Evolutionary conservation across 2,113 vertebrate genomes (phyloP).

Genomic region (Platysternon megacephalum): DNA sequence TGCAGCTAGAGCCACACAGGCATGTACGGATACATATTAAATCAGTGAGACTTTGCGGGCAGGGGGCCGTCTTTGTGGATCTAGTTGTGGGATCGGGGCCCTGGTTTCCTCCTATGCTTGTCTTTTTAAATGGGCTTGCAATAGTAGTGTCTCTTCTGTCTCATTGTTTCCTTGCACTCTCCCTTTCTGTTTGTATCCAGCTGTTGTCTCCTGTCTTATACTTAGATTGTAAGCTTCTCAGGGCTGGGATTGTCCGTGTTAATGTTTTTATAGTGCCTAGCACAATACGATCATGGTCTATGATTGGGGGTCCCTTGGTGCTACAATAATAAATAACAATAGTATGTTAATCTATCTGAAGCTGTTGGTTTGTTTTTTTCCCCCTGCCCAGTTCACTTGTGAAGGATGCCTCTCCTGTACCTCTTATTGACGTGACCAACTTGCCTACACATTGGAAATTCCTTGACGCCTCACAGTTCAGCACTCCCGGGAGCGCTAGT

Average conservation of each 20-base stretch:
- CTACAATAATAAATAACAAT: not conserved
- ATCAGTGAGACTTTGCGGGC: not conserved
- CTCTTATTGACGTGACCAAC: conserved; percentile 88
- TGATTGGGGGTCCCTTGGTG: not conserved
- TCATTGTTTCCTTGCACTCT: not conserved
- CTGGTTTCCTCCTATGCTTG: not conserved
- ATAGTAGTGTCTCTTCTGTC: not conserved
- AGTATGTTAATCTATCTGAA: conserved; percentile 43
- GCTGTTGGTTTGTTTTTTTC: not conserved
- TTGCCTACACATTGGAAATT: conserved; percentile 93
- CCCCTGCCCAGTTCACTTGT: conserved; percentile 75
- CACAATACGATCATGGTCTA: not conserved
- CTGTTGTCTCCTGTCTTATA: not conserved
- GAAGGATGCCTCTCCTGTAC: conserved; percentile 87
- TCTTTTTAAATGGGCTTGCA: not conserved
- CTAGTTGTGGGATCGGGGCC: not conserved
- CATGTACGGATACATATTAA: rapidly evolving
- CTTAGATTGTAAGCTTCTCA: not conserved
- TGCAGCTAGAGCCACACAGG: not conserved
- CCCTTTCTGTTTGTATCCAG: rapidly evolving
- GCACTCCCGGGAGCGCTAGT: conserved; percentile 82
- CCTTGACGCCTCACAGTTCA: conserved; percentile 89
- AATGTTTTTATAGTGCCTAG: not conserved
- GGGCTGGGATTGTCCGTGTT: conserved; percentile 25
- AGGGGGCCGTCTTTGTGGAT: not conserved